These are phyloP conservation scores for Thecocarcelia acutangulata DNA, from an alignment of 2,888 invertebrate genomes.

Conservation along the genomic window DNA sequence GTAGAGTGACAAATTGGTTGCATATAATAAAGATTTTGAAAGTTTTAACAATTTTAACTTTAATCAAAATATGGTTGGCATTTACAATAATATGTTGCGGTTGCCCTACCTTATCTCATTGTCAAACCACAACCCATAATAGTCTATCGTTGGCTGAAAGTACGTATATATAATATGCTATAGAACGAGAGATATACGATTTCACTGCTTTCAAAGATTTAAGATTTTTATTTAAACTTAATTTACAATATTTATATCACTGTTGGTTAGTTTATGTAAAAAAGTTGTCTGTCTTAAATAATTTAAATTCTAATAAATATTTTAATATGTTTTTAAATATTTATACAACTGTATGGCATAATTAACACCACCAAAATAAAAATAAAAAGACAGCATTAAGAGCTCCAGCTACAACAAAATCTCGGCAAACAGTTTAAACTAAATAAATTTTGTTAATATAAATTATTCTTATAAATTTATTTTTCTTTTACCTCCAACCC, in stretches of 20 bases:
- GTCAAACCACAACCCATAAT: too few species aligned
- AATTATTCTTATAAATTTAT: conserved; percentile 40
- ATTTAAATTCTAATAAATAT: conserved; percentile 34
- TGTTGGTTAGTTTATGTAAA: too few species aligned
- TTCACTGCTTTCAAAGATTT: neutral
- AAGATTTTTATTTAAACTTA: neutral
- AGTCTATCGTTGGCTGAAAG: too few species aligned
- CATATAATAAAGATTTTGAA: too few species aligned
- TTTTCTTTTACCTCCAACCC: conserved; percentile 45
- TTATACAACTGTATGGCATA: conserved; percentile 41
- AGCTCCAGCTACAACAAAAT: conserved; percentile 16
- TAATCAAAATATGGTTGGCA: too few species aligned
- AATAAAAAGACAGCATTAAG: neutral
- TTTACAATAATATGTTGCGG: too few species aligned
- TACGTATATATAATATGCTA: too few species aligned
- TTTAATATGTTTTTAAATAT: conserved; percentile 61
- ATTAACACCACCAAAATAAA: conserved; percentile 33
- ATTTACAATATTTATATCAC: too few species aligned
- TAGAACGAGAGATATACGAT: neutral
- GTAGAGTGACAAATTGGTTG: too few species aligned
- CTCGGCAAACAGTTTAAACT: conserved; percentile 29
- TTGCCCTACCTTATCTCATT: too few species aligned
- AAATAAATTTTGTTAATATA: conserved; percentile 43
- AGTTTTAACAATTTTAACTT: too few species aligned
- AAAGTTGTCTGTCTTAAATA: too few species aligned